Evolutionary conservation across 2,888 invertebrate species (phyloP), one percentile per base, ranked within the genome.

Genomic region (Sphaerophoria rueppellii): DNA sequence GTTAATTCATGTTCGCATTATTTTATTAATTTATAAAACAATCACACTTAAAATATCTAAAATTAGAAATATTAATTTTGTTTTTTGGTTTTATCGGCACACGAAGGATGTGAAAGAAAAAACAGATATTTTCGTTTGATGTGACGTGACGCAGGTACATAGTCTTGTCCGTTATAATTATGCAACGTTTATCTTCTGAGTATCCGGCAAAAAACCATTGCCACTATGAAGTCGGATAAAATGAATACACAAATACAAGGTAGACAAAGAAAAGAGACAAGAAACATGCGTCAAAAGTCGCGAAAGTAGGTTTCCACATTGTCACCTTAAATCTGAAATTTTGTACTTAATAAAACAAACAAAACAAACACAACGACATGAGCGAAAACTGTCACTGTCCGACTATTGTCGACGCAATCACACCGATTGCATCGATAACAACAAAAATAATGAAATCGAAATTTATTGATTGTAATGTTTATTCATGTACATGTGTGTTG

Each of bases 371-470:
- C 14, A 11, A 24, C 34, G 4, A 9, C 2, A 50, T 43, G 9
- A 12, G 7, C 40, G 14, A 14, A 12, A 43, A 85, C 80, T 85
- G 70, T 81, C 85, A 54, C 85, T 85, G 81, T 76, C 50, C 46
- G 57, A 24, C 24, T 24, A 24, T 24, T 24, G 43, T 43, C 11
- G 43, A 11, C 9, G 43, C 43, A 12, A 24, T 24, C 24, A 24
- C 24, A 24, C 24, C 24, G 24, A 24, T 43, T 12, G 12, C 63
- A 34, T 73, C 81, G 77, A 81, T 77, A 70, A 55, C 73, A 54
- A 24, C 14, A 6, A 6, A 24, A 24, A 2, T 57, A 79, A 82
- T 77, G 82, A 82, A 82, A 82, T 77, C 80, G 81, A 76, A 82
- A 54, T 48, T 35, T 54, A 52, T 67, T 52, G 52, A 67, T 52